phyloP scores from a whole-genome alignment of 2,888 invertebrate genomes.

The Carcina quercana region DNA sequence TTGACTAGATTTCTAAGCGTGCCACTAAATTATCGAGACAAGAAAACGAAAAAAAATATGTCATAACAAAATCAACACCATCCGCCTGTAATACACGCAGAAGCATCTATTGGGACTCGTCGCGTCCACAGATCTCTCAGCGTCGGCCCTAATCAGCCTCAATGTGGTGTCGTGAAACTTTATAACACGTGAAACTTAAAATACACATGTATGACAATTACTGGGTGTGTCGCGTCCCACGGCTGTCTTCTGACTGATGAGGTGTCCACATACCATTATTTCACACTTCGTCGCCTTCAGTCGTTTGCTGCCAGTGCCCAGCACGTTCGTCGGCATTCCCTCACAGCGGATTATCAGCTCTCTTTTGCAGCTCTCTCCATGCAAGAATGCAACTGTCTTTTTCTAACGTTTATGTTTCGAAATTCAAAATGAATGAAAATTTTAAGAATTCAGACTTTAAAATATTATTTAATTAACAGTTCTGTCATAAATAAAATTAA shows the following conservation, averaged over 20 bases:
- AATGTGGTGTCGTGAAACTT: conserved; percentile 45
- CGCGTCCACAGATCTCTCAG: conserved; percentile 53
- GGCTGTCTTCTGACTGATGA: conserved; percentile 38
- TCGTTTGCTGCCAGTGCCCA: conserved; percentile 17
- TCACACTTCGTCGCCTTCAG: conserved; percentile 49
- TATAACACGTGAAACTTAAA: conserved; percentile 60
- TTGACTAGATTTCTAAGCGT: too few relatives aligned
- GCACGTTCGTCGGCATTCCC: neutral
- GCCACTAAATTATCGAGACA: conserved; percentile 23
- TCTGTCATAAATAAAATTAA: too few relatives aligned
- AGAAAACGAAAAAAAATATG: neutral
- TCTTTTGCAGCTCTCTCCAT: neutral
- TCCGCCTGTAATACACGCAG: conserved; percentile 33
- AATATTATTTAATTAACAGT: too few relatives aligned
- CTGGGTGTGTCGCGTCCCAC: conserved; percentile 43
- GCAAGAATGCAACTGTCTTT: too few relatives aligned
- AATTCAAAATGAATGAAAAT: too few relatives aligned
- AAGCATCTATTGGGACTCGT: conserved; percentile 27
- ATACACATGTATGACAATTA: conserved; percentile 68
- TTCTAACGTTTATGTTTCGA: too few relatives aligned
- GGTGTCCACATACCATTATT: conserved; percentile 55
- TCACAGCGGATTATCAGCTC: neutral
- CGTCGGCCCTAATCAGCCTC: conserved; percentile 46
- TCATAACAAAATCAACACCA: conserved; percentile 21
- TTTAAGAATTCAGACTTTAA: too few relatives aligned